These are phyloP conservation scores for Chloroclysta siterata DNA, from an alignment of 2,888 invertebrate genomes.

Conservation along the genomic window DNA sequence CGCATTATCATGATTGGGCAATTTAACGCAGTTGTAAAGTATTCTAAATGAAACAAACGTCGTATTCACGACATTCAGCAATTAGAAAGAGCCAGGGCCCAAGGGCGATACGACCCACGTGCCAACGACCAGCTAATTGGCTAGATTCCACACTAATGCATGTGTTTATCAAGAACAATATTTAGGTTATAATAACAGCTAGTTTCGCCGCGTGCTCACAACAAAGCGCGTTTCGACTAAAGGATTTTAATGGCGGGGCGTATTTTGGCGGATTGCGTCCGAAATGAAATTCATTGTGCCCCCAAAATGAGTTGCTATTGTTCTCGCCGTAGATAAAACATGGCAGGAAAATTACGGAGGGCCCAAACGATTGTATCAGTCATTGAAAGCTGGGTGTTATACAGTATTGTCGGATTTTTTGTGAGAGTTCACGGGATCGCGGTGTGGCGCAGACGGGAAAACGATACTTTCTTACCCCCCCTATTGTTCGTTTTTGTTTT, in stretches of 20 bases:
- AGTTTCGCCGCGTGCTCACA: conserved; percentile 36
- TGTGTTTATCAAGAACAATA: conserved; percentile 43
- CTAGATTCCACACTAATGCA: conserved; percentile 40
- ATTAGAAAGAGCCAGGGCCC: conserved; percentile 18
- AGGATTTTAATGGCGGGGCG: conserved; percentile 70
- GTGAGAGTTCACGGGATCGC: conserved; percentile 35
- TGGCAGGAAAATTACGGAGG: conserved; percentile 79
- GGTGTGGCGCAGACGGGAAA: conserved; percentile 38
- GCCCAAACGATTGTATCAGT: conserved; percentile 63
- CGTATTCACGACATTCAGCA: conserved; percentile 6
- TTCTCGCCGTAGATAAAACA: conserved; percentile 72
- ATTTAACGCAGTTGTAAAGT: too few relatives aligned
- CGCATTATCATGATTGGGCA: too few relatives aligned
- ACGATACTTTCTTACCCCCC: conserved; percentile 15
- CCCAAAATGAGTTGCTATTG: conserved; percentile 78
- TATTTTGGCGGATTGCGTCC: conserved; percentile 71
- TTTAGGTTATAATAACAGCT: conserved; percentile 41
- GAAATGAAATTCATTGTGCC: conserved; percentile 77
- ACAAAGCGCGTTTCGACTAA: conserved; percentile 48
- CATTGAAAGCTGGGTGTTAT: conserved; percentile 67
- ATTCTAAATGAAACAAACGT: conserved; percentile 2
- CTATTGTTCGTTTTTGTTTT: neutral
- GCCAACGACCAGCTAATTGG: conserved; percentile 36
- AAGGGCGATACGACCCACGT: conserved; percentile 26
- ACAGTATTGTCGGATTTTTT: conserved; percentile 67